A percentile compares a stretch with the other conserved stretches of the same genome.
phyloP scores from a whole-genome alignment of 2,113 vertebrate species.

The Collichthys lucidus region DNA sequence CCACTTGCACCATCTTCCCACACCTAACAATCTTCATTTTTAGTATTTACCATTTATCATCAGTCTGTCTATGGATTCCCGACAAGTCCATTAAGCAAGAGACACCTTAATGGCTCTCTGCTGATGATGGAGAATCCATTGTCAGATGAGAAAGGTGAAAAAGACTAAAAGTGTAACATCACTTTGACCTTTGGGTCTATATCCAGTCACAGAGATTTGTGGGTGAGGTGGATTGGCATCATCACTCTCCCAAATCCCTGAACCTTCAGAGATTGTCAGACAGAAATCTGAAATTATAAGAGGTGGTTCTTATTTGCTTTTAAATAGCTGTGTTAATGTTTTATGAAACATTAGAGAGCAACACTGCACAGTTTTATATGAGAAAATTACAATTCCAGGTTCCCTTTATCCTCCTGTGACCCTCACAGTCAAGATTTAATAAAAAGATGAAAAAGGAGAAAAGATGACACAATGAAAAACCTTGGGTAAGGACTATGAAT shows the following conservation, averaged over 20 bases:
- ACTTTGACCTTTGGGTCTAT: slow-evolving; percentile 72
- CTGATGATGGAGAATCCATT: slow-evolving; percentile 83
- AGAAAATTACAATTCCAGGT: slow-evolving; percentile 6
- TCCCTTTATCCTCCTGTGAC: background rate
- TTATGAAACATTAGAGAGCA: background rate
- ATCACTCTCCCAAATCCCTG: slow-evolving; percentile 48
- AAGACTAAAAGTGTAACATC: slow-evolving; percentile 71
- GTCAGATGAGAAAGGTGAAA: slow-evolving; percentile 78
- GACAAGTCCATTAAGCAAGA: slow-evolving; percentile 85
- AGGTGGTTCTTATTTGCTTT: slow-evolving; percentile 31
- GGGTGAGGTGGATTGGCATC: slow-evolving; percentile 39
- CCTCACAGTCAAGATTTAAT: background rate
- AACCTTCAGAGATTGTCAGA: slow-evolving; percentile 25
- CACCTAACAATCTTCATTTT: slow-evolving; percentile 80
- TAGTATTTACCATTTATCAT: slow-evolving; percentile 84
- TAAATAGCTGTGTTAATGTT: slow-evolving; percentile 15
- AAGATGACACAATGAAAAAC: slow-evolving; percentile 13
- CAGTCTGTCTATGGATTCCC: slow-evolving; percentile 78
- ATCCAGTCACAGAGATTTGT: slow-evolving; percentile 64
- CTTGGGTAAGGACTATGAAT: slow-evolving; percentile 16
- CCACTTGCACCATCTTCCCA: slow-evolving; percentile 66
- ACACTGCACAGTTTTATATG: background rate
- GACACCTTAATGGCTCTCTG: slow-evolving; percentile 80
- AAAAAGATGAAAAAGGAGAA: background rate
- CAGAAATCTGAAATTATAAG: slow-evolving; percentile 44